Base-by-base conservation (phyloP, 1,140 invertebrate species). In the Hetaerina americana region DNA sequence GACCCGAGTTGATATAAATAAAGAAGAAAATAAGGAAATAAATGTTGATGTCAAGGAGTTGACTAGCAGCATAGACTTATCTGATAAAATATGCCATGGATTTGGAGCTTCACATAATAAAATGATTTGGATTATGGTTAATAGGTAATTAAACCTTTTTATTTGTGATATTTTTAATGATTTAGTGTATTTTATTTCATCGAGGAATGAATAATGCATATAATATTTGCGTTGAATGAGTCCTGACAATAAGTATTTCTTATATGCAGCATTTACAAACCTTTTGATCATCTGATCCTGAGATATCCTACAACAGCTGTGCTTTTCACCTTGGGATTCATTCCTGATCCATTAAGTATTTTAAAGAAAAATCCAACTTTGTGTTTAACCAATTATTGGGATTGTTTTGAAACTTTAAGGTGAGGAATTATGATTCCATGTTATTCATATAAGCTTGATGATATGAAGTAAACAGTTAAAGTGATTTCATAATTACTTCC, bases 281-380 rank as follows among this genome's bases (percentile, higher is more conserved):
- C 72, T 24, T 79, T 79, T 57, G 81, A 82, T 76, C 81, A 82
- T 75, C 72, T 82, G 27, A 73, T 79, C 0, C 72, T 75, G 40
- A 77, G 78, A 10, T 80, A 83, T 69, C 82, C 82, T 26, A 78
- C 75, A 8, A 76, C 67, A 40, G 40, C 81, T 18, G 72, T 76
- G 10, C 74, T 82, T 26, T 81, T 81, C 24, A 69, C 25, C 27
- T 71, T 81, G 5, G 70, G 75, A 70, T 40, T 68, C 67, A 24
- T 66, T 1, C 15, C 29, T 0, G 72, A 81, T 71, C 78, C 80
- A 24, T 2, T 57, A 57, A 25, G 57, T 15, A 74, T 78, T 71
- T 71, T 81, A 27, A 72, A 77, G 5, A 74, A 77, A n/a, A 77
- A 75, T 66, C 67, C 67, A 3, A 31, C 24, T 24, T 70, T 31